Evolutionary conservation across 2,888 invertebrate species (phyloP).

Genomic region (Plebejus argus): DNA sequence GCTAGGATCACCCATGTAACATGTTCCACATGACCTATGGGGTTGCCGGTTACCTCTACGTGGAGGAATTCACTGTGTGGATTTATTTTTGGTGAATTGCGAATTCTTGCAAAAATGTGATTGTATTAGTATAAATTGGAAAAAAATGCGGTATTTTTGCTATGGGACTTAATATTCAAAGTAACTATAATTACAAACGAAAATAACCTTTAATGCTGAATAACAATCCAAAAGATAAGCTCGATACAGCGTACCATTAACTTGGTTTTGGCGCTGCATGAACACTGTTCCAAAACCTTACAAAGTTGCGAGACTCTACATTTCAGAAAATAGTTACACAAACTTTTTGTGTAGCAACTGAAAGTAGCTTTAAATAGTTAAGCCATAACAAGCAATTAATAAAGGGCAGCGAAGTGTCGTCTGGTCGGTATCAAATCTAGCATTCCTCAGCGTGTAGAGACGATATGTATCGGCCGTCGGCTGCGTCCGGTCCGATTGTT

Average conservation of each 20-base stretch:
- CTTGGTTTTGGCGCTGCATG: no score
- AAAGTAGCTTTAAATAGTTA: not conserved
- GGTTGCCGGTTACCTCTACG: slow-evolving; percentile 63
- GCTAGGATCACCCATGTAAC: slow-evolving; percentile 66
- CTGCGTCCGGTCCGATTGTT: slow-evolving; percentile 17
- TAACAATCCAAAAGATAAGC: no score
- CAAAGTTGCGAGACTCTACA: no score
- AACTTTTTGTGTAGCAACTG: not conserved
- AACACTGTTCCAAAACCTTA: no score
- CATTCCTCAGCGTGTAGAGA: slow-evolving; percentile 71
- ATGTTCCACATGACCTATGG: slow-evolving; percentile 57
- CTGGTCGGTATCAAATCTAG: slow-evolving; percentile 73
- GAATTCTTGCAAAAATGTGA: not conserved
- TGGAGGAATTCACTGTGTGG: slow-evolving; percentile 57
- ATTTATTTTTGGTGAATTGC: slow-evolving; percentile 26
- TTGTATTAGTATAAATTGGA: no score
- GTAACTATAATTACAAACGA: no score
- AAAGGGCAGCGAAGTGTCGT: not conserved
- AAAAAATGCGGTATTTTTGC: no score
- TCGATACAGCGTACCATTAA: no score
- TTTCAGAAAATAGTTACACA: not conserved
- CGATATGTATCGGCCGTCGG: not conserved
- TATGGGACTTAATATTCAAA: no score
- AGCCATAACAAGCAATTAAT: not conserved
- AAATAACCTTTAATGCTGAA: no score